Evolutionary conservation across 2,113 vertebrate species (phyloP).

Genomic region (Dromiciops gliroides): DNA sequence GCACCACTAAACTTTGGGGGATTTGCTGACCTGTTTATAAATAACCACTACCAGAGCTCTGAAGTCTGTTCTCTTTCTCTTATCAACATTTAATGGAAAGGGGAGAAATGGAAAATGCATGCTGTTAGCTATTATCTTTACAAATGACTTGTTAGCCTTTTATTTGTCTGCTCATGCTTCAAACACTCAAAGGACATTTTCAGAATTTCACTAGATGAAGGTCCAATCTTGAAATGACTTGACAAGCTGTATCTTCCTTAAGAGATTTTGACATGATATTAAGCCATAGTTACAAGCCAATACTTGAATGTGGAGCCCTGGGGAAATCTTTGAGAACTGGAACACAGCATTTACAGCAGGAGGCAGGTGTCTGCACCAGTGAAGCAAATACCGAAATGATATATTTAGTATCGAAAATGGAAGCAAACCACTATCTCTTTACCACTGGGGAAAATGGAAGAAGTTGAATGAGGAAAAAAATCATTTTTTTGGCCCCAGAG

Average conservation of each 20-base stretch:
- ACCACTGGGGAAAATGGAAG: slow-evolving; percentile 85
- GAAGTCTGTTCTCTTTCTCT: slow-evolving; percentile 79
- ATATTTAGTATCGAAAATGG: slow-evolving; percentile 93
- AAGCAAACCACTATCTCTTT: slow-evolving; percentile 86
- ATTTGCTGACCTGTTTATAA: slow-evolving; percentile 80
- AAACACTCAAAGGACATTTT: slow-evolving; percentile 87
- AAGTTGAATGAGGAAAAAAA: slow-evolving; percentile 81
- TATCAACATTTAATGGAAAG: slow-evolving; percentile 88
- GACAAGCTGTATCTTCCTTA: slow-evolving; percentile 91
- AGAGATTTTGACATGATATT: slow-evolving; percentile 93
- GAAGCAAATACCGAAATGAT: slow-evolving; percentile 91
- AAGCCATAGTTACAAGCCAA: slow-evolving; percentile 94
- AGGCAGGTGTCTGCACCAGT: slow-evolving; percentile 90
- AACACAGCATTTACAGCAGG: slow-evolving; percentile 88
- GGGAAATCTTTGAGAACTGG: slow-evolving; percentile 91
- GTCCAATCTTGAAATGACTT: slow-evolving; percentile 84
- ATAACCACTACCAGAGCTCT: slow-evolving; percentile 76
- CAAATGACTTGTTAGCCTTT: slow-evolving; percentile 90
- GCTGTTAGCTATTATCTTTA: slow-evolving; percentile 90
- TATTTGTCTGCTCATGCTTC: slow-evolving; percentile 86
- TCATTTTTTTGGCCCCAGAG: slow-evolving; percentile 84
- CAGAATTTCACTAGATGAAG: slow-evolving; percentile 83
- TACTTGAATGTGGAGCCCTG: slow-evolving; percentile 87
- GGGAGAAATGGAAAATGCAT: slow-evolving; percentile 81
- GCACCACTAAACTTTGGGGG: slow-evolving; percentile 60